Evolutionary conservation across 2,888 invertebrate species (phyloP).

Genomic region (Apamea crenata): DNA sequence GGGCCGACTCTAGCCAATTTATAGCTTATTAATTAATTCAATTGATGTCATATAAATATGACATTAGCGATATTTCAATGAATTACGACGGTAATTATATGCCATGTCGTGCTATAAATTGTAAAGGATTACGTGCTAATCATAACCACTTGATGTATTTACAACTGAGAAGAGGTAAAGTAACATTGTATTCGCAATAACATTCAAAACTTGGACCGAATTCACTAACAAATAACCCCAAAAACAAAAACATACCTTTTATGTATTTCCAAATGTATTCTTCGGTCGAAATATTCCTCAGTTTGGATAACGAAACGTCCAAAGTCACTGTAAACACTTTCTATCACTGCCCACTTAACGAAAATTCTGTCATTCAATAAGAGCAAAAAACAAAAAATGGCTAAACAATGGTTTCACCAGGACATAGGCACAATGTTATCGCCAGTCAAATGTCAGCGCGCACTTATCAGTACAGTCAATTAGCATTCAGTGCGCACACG

Average conservation of each 20-base stretch:
- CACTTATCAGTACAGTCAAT: slow-evolving; percentile 83
- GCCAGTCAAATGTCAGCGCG: slow-evolving; percentile 81
- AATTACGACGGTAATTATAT: slow-evolving; percentile 39
- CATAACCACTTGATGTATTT: slow-evolving; percentile 26
- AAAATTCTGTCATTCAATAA: slow-evolving; percentile 67
- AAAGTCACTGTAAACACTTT: slow-evolving; percentile 82
- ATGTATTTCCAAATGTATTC: slow-evolving; percentile 88
- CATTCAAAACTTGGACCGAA: slow-evolving; percentile 79
- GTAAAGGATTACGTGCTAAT: slow-evolving; percentile 47
- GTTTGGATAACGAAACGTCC: slow-evolving; percentile 83
- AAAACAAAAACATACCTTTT: slow-evolving; percentile 80
- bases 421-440: slow-evolving; percentile 79
- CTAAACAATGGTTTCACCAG: slow-evolving; percentile 69
- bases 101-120: slow-evolving; percentile 28
- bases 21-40: slow-evolving; percentile 48
- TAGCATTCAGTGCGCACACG: slow-evolving; percentile 83
- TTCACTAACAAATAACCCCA: slow-evolving; percentile 62
- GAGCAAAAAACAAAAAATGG: slow-evolving; percentile 63
- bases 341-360: slow-evolving; percentile 81
- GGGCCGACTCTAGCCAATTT: slow-evolving; percentile 16
- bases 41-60: slow-evolving; percentile 48
- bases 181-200: slow-evolving; percentile 4
- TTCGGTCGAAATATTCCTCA: slow-evolving; percentile 87
- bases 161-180: slow-evolving; percentile 6
- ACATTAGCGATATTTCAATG: slow-evolving; percentile 32